Evolutionary conservation across 2,797 vertebrate species (phyloP).

Genomic region (Gambelia wislizenii): DNA sequence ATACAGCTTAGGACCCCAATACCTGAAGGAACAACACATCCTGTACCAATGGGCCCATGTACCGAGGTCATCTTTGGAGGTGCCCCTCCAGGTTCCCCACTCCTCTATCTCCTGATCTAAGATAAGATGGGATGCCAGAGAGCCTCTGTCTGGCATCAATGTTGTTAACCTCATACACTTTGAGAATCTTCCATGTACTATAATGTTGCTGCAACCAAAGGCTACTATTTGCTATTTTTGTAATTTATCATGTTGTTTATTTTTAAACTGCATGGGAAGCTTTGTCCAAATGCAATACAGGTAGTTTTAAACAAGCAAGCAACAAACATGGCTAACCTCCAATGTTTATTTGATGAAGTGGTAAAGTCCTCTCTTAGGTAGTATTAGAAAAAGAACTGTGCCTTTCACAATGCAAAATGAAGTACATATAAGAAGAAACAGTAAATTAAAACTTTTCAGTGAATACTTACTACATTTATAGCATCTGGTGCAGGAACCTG

Average conservation of each 20-base stretch:
- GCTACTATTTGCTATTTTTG: neutral
- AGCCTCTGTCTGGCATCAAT: too few species aligned
- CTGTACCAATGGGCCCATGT: too few species aligned
- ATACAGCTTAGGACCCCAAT: too few species aligned
- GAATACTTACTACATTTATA: slow-evolving; percentile 76
- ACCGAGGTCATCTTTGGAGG: too few species aligned
- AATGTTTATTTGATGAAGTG: neutral
- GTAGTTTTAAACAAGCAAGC: neutral
- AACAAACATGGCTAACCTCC: neutral
- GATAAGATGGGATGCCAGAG: too few species aligned
- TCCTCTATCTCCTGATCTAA: too few species aligned
- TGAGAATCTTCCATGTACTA: neutral
- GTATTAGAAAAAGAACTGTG: neutral
- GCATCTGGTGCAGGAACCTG: slow-evolving; percentile 86
- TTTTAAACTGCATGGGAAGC: neutral
- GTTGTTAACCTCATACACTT: neutral
- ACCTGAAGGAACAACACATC: too few species aligned
- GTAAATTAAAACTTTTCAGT: neutral
- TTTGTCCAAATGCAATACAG: neutral
- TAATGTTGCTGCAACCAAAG: neutral
- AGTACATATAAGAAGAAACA: neutral
- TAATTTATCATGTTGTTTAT: neutral
- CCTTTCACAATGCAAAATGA: neutral
- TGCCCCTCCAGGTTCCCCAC: too few species aligned
- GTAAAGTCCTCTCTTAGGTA: neutral